These are phyloP conservation scores for Baryphthengus martii DNA, from an alignment of 2,113 vertebrate genomes.

Conservation along the genomic window DNA sequence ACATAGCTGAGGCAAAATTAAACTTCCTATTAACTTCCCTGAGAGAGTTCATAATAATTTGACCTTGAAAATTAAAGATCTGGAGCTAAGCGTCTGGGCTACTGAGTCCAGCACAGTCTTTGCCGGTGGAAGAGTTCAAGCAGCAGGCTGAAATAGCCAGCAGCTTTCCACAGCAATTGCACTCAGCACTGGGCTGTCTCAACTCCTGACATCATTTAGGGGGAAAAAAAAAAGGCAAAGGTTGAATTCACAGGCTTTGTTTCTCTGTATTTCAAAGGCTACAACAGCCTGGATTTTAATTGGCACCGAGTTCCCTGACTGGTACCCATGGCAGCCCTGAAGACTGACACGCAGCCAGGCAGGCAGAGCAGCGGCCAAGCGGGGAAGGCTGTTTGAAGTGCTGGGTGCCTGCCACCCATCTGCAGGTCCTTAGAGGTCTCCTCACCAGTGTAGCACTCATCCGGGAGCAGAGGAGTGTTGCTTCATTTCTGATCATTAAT, in stretches of 20 bases:
- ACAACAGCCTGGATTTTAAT: conserved; percentile 18
- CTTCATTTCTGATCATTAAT: conserved; percentile 8
- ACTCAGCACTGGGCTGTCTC: not conserved
- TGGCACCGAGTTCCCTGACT: not conserved
- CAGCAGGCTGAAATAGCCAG: not conserved
- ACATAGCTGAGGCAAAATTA: not conserved
- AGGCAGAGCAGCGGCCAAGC: not conserved
- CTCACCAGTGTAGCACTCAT: not conserved
- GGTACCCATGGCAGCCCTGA: not conserved
- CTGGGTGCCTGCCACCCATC: conserved; percentile 8
- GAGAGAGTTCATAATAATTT: not conserved
- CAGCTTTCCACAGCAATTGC: not conserved
- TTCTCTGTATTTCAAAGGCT: conserved; percentile 27
- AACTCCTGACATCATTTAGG: not conserved
- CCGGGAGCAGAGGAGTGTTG: not conserved
- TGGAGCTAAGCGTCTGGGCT: not conserved
- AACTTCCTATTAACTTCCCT: conserved; percentile 13
- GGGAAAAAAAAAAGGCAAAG: not conserved
- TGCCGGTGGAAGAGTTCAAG: not conserved
- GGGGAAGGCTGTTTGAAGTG: not conserved
- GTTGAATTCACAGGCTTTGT: not conserved
- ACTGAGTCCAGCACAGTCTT: not conserved
- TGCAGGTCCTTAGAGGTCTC: not conserved
- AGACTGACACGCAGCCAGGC: not conserved
- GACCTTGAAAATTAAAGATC: conserved; percentile 23